phyloP scores from a whole-genome alignment of 2,113 vertebrate species.

The Tetrax tetrax region DNA sequence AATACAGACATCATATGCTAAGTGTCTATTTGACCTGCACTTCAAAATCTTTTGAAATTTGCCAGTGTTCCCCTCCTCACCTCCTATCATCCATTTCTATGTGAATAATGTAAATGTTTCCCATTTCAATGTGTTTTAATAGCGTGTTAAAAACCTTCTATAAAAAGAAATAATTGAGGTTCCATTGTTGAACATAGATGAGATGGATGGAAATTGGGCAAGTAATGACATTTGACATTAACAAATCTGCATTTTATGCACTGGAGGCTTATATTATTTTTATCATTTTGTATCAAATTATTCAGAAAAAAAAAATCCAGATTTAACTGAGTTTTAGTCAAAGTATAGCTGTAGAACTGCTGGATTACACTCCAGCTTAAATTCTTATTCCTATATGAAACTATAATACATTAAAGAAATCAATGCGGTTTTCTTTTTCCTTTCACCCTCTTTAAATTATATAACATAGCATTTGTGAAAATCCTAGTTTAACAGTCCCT shows the following conservation, averaged over 20 bases:
- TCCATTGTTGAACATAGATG: conserved; percentile 6
- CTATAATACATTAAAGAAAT: not conserved
- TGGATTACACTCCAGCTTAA: not conserved
- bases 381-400: not conserved
- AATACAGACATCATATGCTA: not conserved
- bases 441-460: not conserved
- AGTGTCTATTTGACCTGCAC: not conserved
- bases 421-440: not conserved
- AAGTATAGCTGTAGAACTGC: not conserved
- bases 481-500: not conserved
- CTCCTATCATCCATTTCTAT: not conserved
- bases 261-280: not conserved
- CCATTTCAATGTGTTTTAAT: not conserved
- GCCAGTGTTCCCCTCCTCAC: not conserved
- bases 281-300: not conserved
- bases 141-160: not conserved
- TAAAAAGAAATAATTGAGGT: conserved; percentile 39
- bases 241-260: not conserved
- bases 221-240: conserved; percentile 35
- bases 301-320: not conserved
- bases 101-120: not conserved
- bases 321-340: not conserved
- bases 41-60: not conserved
- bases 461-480: not conserved
- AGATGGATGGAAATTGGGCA: conserved; percentile 14